Evolutionary conservation across 2,113 vertebrate species (phyloP).

Genomic region (Gasterosteus nipponicus): DNA sequence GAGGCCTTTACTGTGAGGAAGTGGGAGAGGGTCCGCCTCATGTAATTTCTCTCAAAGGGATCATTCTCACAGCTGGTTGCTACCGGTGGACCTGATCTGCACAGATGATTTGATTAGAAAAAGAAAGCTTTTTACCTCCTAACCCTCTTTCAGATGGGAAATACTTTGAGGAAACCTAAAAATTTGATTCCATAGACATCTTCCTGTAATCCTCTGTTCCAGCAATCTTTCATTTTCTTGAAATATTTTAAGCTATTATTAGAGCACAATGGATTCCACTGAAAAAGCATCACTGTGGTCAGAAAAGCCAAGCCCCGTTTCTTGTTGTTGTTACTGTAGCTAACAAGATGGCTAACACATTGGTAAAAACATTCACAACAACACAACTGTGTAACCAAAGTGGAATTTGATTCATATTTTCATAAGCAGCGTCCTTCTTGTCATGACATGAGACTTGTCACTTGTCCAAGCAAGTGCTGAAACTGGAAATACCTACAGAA

Average conservation of each 20-base stretch:
- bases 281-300: too few relatives aligned
- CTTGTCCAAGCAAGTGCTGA: conserved; percentile 1
- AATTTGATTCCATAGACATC: too few relatives aligned
- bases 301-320: too few relatives aligned
- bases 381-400: neutral
- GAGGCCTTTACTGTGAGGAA: conserved; percentile 12
- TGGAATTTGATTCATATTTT: neutral
- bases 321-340: too few relatives aligned
- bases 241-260: too few relatives aligned
- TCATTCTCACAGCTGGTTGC: conserved; percentile 28
- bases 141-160: too few relatives aligned
- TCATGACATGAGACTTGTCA: conserved; percentile 41
- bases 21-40: conserved; percentile 27
- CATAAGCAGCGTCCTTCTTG: conserved; percentile 13
- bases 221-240: too few relatives aligned
- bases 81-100: neutral
- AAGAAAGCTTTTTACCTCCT: neutral
- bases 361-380: neutral
- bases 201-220: too few relatives aligned
- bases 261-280: too few relatives aligned
- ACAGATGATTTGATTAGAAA: conserved; percentile 11
- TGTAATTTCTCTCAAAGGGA: conserved; percentile 30
- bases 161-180: too few relatives aligned
- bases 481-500: conserved; percentile 48
- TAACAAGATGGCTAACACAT: too few relatives aligned